Evolutionary conservation across 2,888 invertebrate genomes (phyloP).

Genomic region (Diplolepis rosae): DNA sequence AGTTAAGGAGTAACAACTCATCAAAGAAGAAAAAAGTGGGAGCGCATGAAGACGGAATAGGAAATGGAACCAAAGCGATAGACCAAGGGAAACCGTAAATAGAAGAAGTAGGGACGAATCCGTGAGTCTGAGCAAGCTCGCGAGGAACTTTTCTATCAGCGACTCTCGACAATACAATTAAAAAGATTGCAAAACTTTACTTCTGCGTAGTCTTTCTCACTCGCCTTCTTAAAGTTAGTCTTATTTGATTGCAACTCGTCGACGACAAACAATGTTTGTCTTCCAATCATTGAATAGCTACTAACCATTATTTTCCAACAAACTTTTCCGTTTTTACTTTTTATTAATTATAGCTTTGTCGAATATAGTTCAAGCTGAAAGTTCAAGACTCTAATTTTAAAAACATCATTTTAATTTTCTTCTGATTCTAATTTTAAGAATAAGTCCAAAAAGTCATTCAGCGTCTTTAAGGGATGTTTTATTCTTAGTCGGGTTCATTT

Average conservation of each 20-base stretch:
- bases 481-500: too few relatives aligned
- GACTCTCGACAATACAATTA: conserved; percentile 66
- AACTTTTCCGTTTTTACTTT: conserved; percentile 8
- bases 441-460: too few relatives aligned
- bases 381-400: too few relatives aligned
- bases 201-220: conserved; percentile 31
- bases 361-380: not conserved
- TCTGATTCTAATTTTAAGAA: too few relatives aligned
- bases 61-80: not conserved
- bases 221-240: conserved; percentile 18
- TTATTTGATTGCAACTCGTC: conserved; percentile 3
- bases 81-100: not conserved
- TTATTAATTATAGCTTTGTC: not conserved
- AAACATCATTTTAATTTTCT: too few relatives aligned
- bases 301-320: conserved; percentile 22
- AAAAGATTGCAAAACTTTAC: conserved; percentile 68
- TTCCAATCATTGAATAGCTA: conserved; percentile 25
- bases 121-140: not conserved
- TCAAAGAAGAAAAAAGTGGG: not conserved
- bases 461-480: too few relatives aligned
- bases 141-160: conserved; percentile 67
- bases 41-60: not conserved
- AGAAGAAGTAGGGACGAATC: conserved; percentile 21
- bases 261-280: conserved; percentile 25
- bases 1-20: not conserved